Evolutionary conservation across 2,888 invertebrate species (phyloP), one percentile per base, ranked within the genome.

Genomic region (Mythimna ferrago): DNA sequence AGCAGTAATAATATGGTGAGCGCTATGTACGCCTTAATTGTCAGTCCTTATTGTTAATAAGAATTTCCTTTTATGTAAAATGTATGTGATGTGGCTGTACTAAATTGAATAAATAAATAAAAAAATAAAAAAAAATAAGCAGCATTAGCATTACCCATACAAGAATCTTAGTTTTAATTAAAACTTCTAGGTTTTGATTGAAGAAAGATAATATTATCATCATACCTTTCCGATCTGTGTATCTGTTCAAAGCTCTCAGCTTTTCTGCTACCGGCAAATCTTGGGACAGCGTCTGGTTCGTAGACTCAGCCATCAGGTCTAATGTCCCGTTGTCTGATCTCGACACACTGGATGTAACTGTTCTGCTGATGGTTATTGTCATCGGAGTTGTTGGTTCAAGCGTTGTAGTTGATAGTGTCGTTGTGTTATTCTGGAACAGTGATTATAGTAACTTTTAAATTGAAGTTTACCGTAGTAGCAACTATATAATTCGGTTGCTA

Each of bases 201-300:
- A n/a, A 2, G 6, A 26, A 51, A 73, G 2, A 58, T 32, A 73
- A 11, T 35, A 58, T n/a, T 21, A 32, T n/a, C 6, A 48, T 21
- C 19, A 63, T 21, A 96, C 96, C 95, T 93, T 96, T 96, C 62
- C 96, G 92, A 74, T 95, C 96, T 61, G 91, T 89, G 71, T 93
- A 96, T 92, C 96, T 90, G 80, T 94, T 95, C 21, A 94, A 74
- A 0, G 95, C 92, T 41, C 96, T 89, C 19, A 96, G 86, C 73
- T 95, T 96, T 83, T 96, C 96, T 19, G 96, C 95, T 0, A 96
- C 92, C 0, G 96, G 96, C 7, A 95, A 77, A 68, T 96, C 95
- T 85, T 95, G 94, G 0, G 92, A 88, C 48, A 95, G 77, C 2
- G 94, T 95, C 83, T 94, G 93, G 77, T 96, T 96, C 16, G 92